Percentiles rank a stretch among this genome's conserved stretches.
Evolutionary conservation across 2,113 vertebrate species (phyloP).

Genomic region (Coregonus clupeaformis): DNA sequence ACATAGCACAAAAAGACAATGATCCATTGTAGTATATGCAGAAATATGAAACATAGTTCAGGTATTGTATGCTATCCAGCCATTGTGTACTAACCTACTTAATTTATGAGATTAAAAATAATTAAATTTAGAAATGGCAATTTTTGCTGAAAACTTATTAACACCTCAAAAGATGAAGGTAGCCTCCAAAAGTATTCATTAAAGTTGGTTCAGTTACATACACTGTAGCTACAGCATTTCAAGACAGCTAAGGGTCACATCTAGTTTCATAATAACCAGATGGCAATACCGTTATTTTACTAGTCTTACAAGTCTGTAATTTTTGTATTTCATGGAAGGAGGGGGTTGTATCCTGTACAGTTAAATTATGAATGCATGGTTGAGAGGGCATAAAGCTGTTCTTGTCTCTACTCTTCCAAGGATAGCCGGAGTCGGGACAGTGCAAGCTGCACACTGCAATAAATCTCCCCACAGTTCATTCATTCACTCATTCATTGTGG

Average conservation of each 20-base stretch:
- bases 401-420: slow-evolving; percentile 49
- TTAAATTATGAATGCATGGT: slow-evolving; percentile 24
- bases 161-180: neutral
- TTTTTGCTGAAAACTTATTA: neutral
- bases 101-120: no score
- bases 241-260: neutral
- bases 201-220: neutral
- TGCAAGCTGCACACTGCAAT: slow-evolving; percentile 19
- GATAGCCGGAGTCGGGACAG: slow-evolving; percentile 37
- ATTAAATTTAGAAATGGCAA: no score
- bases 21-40: neutral
- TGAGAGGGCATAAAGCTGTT: slow-evolving; percentile 49
- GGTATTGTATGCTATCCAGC: neutral
- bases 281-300: neutral
- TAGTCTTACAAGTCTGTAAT: slow-evolving; percentile 50
- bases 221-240: neutral
- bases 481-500: slow-evolving; percentile 57
- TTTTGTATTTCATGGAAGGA: slow-evolving; percentile 48
- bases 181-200: neutral
- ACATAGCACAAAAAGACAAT: neutral
- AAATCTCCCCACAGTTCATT: slow-evolving; percentile 74
- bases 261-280: neutral
- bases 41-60: neutral
- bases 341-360: slow-evolving; percentile 51
- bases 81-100: no score